These are phyloP conservation scores for Anagyrus pseudococci DNA, from an alignment of 2,888 invertebrate genomes.

Conservation along the genomic window DNA sequence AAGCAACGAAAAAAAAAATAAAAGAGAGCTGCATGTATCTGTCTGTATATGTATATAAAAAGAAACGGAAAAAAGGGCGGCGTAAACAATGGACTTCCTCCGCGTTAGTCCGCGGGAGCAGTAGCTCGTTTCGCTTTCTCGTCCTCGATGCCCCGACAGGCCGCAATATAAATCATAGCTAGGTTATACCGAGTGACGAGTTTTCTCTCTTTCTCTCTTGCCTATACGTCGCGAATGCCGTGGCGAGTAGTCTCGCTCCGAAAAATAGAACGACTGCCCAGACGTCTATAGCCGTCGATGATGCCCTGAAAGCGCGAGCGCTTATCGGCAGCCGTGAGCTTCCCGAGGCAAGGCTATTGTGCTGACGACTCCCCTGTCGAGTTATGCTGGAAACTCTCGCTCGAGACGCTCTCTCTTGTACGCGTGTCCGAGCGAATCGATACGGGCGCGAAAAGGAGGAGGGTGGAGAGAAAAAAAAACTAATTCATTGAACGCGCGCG, in stretches of 20 bases:
- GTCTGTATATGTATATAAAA: neutral
- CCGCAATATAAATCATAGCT: slow-evolving; percentile 45
- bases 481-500: too few relatives aligned
- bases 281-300: too few relatives aligned
- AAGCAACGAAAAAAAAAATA: slow-evolving; percentile 2
- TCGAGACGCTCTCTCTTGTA: too few relatives aligned
- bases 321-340: too few relatives aligned
- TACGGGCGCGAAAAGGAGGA: too few relatives aligned
- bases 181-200: slow-evolving; percentile 41
- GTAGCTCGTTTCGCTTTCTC: slow-evolving; percentile 27
- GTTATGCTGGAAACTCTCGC: too few relatives aligned
- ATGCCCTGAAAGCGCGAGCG: too few relatives aligned
- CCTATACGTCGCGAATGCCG: neutral
- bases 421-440: too few relatives aligned
- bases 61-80: slow-evolving; percentile 10
- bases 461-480: too few relatives aligned
- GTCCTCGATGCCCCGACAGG: slow-evolving; percentile 39
- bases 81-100: slow-evolving; percentile 21
- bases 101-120: neutral
- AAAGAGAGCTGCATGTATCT: neutral
- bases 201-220: slow-evolving; percentile 8
- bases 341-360: too few relatives aligned
- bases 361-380: too few relatives aligned
- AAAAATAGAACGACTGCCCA: slow-evolving; percentile 27
- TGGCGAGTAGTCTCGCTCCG: too few relatives aligned